phyloP scores from a whole-genome alignment of 2,797 vertebrate species.

The Eulemur rubriventer region DNA sequence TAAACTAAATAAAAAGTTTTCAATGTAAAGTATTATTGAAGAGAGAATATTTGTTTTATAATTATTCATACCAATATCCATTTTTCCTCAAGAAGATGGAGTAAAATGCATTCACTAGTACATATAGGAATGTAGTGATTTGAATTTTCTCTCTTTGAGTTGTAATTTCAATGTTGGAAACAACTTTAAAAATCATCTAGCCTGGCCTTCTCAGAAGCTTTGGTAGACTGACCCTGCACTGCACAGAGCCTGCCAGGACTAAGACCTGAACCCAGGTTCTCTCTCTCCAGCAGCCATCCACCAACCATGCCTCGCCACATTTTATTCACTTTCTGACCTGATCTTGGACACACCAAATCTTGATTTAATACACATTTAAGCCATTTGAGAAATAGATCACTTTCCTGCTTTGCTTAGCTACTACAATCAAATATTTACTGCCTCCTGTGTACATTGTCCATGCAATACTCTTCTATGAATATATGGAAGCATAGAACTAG shows the following conservation, averaged over 20 bases:
- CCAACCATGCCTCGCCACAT: not conserved
- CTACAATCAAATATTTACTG: not conserved
- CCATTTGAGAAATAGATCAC: not conserved
- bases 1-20: not conserved
- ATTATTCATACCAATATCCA: not conserved
- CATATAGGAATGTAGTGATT: not conserved
- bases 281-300: not conserved
- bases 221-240: not conserved
- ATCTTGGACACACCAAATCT: not conserved
- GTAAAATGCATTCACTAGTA: not conserved
- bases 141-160: not conserved
- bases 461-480: not conserved
- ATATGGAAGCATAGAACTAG: not conserved
- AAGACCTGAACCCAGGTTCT: not conserved
- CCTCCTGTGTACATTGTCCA: not conserved
- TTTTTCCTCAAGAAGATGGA: constrained; percentile 7
- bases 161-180: not conserved
- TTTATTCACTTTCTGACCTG: not conserved
- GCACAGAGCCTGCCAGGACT: not conserved
- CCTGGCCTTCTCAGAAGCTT: not conserved
- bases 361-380: not conserved
- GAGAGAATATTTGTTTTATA: not conserved
- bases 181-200: not conserved
- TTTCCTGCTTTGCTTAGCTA: not conserved
- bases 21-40: not conserved